Base-by-base conservation (phyloP, 2,113 vertebrate genomes). In the Burhinus bistriatus region DNA sequence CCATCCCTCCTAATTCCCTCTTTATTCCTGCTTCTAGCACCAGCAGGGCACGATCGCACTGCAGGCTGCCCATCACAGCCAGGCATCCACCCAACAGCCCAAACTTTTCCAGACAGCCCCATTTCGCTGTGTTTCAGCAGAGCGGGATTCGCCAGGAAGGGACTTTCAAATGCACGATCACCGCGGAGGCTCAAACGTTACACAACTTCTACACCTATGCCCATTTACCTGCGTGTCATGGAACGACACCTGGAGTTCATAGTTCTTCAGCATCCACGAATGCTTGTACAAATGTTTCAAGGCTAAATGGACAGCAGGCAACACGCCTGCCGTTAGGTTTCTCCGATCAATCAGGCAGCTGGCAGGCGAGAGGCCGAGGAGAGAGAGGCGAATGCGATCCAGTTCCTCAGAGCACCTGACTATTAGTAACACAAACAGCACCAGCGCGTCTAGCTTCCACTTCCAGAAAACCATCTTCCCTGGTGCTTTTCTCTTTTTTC, bases 271-370 rank as follows among this genome's bases (percentile, higher is more conserved):
- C 20, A 98, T 98, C n/a, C 96, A 85, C 0, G 95, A 97, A 40
- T 98, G 98, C 34, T 89, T 97, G 87, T 94, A 84, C 77, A 99
- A 97, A 95, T 99, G 98, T 87, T 97, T 96, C 97, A 98, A 94
- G 75, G 98, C 99, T 95, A 99, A 93, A 57, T 93, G 95, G 73
- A 99, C 70, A 0, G 98, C 98, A 0, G 98, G 98, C 49, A 97
- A 25, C 71, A 98, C 93, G 1, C 90, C 96, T 1, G 97, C 97
- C 0, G 98, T 98, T 44, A 97, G 34, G 84, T 98, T 98, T 44
- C 54, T 97, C 68, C 16, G 62, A 36, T 81, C 97, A 9, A 93
- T 91, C 55, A 95, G 87, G 32, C 96, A 97, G 93, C 83, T 87
- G 51, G 77, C 59, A 6, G 98, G 98, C 95, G 97, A 96, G 93